Conservation (phyloP, 2,888 invertebrate species). For the Tipula lateralis region DNA sequence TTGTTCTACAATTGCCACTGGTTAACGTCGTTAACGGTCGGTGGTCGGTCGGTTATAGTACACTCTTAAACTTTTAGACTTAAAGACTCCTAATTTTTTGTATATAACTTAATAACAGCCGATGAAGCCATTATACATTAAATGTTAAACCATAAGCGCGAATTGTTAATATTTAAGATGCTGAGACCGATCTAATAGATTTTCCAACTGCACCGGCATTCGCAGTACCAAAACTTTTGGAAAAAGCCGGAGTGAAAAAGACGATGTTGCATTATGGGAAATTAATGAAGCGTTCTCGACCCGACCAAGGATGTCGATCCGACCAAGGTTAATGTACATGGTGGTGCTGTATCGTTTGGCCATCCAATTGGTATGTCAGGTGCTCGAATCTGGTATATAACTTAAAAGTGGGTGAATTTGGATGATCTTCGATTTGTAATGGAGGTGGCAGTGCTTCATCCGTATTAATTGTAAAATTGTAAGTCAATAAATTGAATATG, state of each 20-base stretch:
- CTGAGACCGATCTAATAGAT: constrained; percentile 92
- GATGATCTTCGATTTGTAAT: constrained; percentile 95
- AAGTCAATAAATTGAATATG: constrained; percentile 49
- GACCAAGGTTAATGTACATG: constrained; percentile 88
- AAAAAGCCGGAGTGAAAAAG: constrained; percentile 74
- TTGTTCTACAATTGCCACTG: too few species aligned
- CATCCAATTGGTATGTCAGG: constrained; percentile 99
- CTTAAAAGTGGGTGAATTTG: constrained; percentile 85
- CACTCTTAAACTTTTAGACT: too few species aligned
- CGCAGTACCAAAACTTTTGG: constrained; percentile 82
- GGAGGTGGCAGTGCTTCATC: constrained; percentile 98
- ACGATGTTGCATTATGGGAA: constrained; percentile 93
- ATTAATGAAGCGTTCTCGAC: constrained; percentile 98
- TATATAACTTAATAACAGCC: constrained; percentile 74
- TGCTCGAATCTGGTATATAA: constrained; percentile 82
- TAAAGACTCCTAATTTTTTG: too few species aligned
- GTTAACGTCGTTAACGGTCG: too few species aligned
- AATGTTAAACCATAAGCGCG: constrained; percentile 84
- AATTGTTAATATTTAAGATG: constrained; percentile 87
- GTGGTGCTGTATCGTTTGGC: constrained; percentile 97
- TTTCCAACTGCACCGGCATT: constrained; percentile 96
- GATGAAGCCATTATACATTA: constrained; percentile 67
- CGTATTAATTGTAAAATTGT: constrained; percentile 91
- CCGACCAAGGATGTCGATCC: constrained; percentile 89
- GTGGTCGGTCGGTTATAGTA: too few species aligned